A percentile compares a stretch with the other conserved stretches of the same genome.
Conservation (phyloP, 2,113 vertebrate species). For the Sorex fumeus region DNA sequence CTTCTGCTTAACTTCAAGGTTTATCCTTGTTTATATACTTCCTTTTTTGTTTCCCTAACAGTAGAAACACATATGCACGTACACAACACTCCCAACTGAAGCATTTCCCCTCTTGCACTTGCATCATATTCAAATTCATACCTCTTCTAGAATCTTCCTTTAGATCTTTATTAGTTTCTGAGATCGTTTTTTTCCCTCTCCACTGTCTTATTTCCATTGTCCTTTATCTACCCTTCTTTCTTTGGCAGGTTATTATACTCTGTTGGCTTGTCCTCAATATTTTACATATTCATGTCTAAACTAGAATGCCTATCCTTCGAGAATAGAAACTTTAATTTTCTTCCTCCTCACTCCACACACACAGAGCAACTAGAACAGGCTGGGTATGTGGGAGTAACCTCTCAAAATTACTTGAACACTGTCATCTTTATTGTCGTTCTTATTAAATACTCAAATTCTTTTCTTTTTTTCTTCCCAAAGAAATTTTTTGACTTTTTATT, state of each 20-base stretch:
- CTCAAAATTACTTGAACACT: neutral
- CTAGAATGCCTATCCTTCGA: neutral
- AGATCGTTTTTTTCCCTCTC: neutral
- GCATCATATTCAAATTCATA: neutral
- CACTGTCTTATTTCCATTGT: too few species aligned
- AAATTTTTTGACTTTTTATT: neutral
- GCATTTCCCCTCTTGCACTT: neutral
- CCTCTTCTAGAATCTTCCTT: neutral
- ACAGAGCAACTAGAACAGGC: neutral
- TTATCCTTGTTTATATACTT: too few species aligned
- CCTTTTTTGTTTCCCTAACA: too few species aligned
- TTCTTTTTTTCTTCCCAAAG: neutral
- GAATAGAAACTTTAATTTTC: neutral
- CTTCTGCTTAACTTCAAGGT: too few species aligned
- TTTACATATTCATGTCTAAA: neutral
- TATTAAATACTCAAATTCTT: neutral
- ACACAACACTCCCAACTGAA: neutral
- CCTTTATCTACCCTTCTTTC: neutral
- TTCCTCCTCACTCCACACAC: neutral
- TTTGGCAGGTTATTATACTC: neutral
- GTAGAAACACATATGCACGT: neutral
- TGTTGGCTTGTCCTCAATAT: neutral
- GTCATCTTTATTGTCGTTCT: neutral
- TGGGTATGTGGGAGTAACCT: neutral
- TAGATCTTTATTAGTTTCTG: neutral